A percentile compares a stretch with the other conserved stretches of the same genome.
Conservation (phyloP, 2,888 invertebrate genomes). For the Megalurothrips usitatus region DNA sequence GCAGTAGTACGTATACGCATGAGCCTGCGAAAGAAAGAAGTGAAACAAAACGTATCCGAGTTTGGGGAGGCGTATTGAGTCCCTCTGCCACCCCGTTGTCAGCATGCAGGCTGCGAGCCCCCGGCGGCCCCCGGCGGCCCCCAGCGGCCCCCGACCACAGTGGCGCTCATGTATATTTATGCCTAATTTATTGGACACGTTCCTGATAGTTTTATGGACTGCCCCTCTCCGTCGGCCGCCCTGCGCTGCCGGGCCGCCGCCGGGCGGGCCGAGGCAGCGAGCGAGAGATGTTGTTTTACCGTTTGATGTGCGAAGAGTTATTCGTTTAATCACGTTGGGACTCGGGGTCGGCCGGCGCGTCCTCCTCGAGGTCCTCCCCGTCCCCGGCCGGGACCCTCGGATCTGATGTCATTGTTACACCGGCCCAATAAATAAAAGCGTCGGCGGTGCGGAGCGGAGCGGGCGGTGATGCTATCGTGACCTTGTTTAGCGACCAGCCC, state of each 20-base stretch:
- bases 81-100: not conserved
- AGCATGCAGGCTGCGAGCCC: no score
- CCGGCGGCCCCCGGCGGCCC: no score
- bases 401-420: slow-evolving; percentile 7
- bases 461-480: not conserved
- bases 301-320: slow-evolving; percentile 16
- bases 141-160: not conserved
- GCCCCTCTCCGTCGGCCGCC: not conserved
- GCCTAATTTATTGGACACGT: slow-evolving; percentile 18
- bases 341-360: no score
- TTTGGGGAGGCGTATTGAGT: no score
- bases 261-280: not conserved
- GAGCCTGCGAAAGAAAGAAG: no score
- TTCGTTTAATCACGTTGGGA: not conserved
- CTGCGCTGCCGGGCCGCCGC: not conserved
- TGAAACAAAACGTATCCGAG: no score
- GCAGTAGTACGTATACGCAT: no score
- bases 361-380: not conserved
- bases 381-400: not conserved
- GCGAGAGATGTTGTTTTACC: not conserved
- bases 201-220: slow-evolving; percentile 20
- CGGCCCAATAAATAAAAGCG: slow-evolving; percentile 17
- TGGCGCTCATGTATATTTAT: not conserved
- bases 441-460: not conserved
- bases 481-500: slow-evolving; percentile 12